Base-by-base conservation (phyloP, 2,113 vertebrate species). In the Notechis scutatus region DNA sequence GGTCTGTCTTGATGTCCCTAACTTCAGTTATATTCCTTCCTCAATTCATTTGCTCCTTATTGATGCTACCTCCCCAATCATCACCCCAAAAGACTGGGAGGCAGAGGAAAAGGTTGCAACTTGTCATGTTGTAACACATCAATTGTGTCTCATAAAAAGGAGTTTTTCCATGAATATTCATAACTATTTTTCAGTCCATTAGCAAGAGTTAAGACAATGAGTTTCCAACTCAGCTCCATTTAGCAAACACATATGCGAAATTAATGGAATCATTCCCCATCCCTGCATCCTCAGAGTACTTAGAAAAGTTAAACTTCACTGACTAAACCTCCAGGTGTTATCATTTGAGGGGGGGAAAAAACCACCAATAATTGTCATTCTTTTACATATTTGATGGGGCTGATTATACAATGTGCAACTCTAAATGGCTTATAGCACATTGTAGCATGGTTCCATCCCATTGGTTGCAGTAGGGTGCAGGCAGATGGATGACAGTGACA, bases 401-500 rank as follows among this genome's bases (percentile, higher is more conserved):
- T 98, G 98, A 98, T 98, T 98, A 98, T 99, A 98, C 98, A 98
- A 98, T 98, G 98, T 97, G 97, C 98, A 98, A 98, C 97, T 98
- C 97, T 98, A 98, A 98, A 98, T 98, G 97, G 98, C 98, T 98
- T 98, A 98, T 98, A 98, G 98, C 98, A 98, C 98, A 98, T 97
- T 98, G 98, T 98, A 98, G 97, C 97, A 98, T 98, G 97, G 98
- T 98, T 98, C 98, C 97, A 97, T 98, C 98, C 98, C 98, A 97
- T 97, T 98, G 98, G 98, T 98, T 98, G 98, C 98, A 99, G 98
- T 99, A 98, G 97, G 97, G 98, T 98, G 98, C 98, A 98, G 98
- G 98, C 98, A 99, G 99, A 99, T 99, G 99, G 98, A 98, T 98
- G 98, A 98, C 98, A 98, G 98, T 98, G 98, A 98, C 97, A 98